Evolutionary conservation across 2,888 invertebrate species (phyloP).

Genomic region (Drosophila suboccidentalis): DNA sequence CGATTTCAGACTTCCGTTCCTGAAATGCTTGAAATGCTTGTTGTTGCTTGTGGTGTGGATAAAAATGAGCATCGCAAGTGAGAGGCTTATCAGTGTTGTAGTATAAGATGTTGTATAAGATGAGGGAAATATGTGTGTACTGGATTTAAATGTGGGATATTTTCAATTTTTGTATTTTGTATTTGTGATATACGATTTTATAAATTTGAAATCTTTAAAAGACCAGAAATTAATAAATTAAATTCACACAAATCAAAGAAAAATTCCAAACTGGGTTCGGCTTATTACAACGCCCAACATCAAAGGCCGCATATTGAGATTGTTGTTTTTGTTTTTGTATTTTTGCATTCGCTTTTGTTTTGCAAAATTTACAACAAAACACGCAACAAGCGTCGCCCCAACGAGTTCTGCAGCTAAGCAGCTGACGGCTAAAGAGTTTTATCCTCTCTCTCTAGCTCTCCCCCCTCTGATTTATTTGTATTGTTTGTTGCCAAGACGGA

Average conservation of each 20-base stretch:
- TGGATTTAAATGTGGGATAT: slow-evolving; percentile 13
- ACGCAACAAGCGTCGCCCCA: slow-evolving; percentile 66
- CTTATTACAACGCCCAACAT: slow-evolving; percentile 43
- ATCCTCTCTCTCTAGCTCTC: slow-evolving; percentile 9
- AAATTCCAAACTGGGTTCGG: slow-evolving; percentile 8
- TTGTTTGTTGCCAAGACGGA: slow-evolving; percentile 19
- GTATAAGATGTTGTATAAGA: slow-evolving; percentile 59
- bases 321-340: slow-evolving; percentile 3
- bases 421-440: slow-evolving; percentile 62
- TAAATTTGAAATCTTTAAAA: not conserved
- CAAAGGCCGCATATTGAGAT: slow-evolving; percentile 45
- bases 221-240: no score
- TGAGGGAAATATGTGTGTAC: slow-evolving; percentile 15
- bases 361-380: slow-evolving; percentile 50
- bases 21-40: slow-evolving; percentile 27
- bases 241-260: slow-evolving; percentile 9
- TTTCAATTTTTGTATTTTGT: not conserved
- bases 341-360: slow-evolving; percentile 32
- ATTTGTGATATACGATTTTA: not conserved
- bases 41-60: slow-evolving; percentile 68
- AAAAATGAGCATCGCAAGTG: slow-evolving; percentile 50
- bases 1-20: slow-evolving; percentile 64
- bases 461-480: slow-evolving; percentile 18
- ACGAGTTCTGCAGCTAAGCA: slow-evolving; percentile 69
- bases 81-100: slow-evolving; percentile 25